A percentile compares a stretch with the other conserved stretches of the same genome.
Evolutionary conservation across 2,113 vertebrate species (phyloP).

Genomic region (Nannobrachium achirus): DNA sequence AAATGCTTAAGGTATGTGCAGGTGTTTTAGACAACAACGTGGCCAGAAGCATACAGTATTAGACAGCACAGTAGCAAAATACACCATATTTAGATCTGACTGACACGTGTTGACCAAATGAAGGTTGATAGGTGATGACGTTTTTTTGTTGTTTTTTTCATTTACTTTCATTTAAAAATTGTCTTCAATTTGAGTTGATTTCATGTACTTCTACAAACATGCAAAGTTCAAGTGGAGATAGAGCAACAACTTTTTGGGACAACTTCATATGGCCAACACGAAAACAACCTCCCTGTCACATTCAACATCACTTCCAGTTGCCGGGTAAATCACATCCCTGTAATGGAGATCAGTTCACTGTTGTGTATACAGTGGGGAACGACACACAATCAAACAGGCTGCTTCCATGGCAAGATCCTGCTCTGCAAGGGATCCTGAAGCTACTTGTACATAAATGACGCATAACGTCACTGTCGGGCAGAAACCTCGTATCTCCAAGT

Average conservation of each 20-base stretch:
- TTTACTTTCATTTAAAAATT: background rate
- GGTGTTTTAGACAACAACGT: conserved; percentile 72
- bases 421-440: conserved; percentile 14
- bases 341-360: conserved; percentile 26
- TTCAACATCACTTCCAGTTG: conserved; percentile 25
- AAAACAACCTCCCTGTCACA: conserved; percentile 30
- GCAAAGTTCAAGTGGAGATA: too few relatives aligned
- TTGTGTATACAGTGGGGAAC: conserved; percentile 56
- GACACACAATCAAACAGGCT: conserved; percentile 24
- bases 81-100: conserved; percentile 20
- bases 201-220: too few relatives aligned
- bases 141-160: too few relatives aligned
- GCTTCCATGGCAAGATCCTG: conserved; percentile 10
- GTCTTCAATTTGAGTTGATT: background rate
- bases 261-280: conserved; percentile 68
- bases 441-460: too few relatives aligned
- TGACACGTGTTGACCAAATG: conserved; percentile 38
- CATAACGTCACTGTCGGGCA: too few relatives aligned
- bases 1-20: background rate
- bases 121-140: conserved; percentile 52
- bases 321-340: conserved; percentile 24
- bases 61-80: conserved; percentile 41
- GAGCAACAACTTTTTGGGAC: background rate
- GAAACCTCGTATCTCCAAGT: too few relatives aligned
- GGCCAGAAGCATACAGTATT: conserved; percentile 36